Conservation (phyloP, 2,888 invertebrate species). For the Pachydiplax longipennis region DNA sequence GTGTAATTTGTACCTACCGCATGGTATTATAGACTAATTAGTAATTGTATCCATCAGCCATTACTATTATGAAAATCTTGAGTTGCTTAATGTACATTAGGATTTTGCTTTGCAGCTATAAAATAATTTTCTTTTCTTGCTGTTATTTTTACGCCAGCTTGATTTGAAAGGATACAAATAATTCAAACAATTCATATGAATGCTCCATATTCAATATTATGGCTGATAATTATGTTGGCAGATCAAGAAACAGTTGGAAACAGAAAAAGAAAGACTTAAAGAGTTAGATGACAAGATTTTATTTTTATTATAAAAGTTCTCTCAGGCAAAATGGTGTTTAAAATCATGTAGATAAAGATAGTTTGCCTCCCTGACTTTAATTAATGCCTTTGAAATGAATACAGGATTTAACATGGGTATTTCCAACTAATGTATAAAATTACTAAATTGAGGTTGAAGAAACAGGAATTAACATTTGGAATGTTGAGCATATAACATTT, state of each 20-base stretch:
- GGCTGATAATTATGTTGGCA: neutral
- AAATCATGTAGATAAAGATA: neutral
- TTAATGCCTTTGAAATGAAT: neutral
- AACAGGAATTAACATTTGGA: constrained; percentile 19
- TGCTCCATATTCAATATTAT: neutral
- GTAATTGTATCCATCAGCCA: constrained; percentile 33
- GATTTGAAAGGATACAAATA: constrained; percentile 12
- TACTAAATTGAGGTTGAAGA: neutral
- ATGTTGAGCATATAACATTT: constrained; percentile 25
- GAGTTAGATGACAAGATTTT: neutral
- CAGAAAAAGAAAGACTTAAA: neutral
- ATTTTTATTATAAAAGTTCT: neutral
- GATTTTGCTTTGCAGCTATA: neutral
- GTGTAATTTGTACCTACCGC: constrained; percentile 47
- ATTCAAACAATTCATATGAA: neutral
- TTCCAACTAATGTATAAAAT: constrained; percentile 12
- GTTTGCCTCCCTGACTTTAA: constrained; percentile 10
- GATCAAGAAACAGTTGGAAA: neutral
- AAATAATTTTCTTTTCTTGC: neutral
- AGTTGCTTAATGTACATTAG: neutral
- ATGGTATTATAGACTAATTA: constrained; percentile 37
- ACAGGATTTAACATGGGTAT: neutral
- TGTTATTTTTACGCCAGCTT: neutral
- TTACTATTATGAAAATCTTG: constrained; percentile 33
- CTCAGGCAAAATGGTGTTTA: constrained; percentile 10